Percentiles rank a stretch among this genome's conserved stretches.
Evolutionary conservation across 2,113 vertebrate species (phyloP).

Genomic region (Chiloscyllium plagiosum): DNA sequence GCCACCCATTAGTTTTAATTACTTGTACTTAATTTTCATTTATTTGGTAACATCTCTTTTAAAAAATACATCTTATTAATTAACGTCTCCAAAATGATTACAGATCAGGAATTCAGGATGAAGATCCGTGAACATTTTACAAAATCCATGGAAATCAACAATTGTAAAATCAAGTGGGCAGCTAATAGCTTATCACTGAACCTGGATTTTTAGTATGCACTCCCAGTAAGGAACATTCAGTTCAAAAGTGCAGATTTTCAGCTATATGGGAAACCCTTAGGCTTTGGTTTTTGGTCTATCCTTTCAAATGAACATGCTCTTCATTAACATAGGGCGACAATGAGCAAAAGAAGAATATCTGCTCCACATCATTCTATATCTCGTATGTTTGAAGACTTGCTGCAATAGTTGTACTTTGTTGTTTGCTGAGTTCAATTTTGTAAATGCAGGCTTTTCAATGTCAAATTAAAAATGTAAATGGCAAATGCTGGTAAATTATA

Average conservation of each 20-base stretch:
- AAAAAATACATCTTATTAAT: background rate
- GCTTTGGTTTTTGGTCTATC: background rate
- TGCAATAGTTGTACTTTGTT: background rate
- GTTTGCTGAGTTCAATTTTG: background rate
- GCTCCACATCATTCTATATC: background rate
- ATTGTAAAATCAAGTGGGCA: background rate
- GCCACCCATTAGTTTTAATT: background rate
- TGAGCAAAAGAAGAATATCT: background rate
- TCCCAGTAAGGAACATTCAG: background rate
- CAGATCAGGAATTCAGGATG: background rate
- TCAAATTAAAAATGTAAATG: background rate
- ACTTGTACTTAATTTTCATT: background rate
- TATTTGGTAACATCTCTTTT: background rate
- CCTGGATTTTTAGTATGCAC: background rate
- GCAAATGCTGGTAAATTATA: constrained; percentile 22
- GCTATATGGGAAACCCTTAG: background rate
- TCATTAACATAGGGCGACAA: background rate
- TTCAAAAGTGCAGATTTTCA: background rate
- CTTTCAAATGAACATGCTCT: background rate
- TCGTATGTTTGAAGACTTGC: background rate
- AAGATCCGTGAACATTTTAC: background rate
- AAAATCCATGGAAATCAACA: background rate
- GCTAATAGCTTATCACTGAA: background rate
- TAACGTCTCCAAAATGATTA: background rate
- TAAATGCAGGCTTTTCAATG: background rate